Conservation (phyloP, 2,888 invertebrate species). For the Cepaea hortensis region DNA sequence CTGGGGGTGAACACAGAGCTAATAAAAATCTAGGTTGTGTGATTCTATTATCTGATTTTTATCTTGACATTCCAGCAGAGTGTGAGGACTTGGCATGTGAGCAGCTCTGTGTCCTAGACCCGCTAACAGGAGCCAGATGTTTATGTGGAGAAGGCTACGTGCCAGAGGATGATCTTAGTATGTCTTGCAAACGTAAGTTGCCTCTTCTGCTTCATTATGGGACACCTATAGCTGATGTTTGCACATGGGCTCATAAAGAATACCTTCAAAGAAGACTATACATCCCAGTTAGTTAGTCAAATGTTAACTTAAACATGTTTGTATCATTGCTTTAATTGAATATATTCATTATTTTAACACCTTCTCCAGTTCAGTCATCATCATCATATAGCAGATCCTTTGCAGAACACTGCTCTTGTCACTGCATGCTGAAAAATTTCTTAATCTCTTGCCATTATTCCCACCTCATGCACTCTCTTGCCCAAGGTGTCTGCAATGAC, state of each 20-base stretch:
- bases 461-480: no score
- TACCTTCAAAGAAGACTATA: no score
- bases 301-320: no score
- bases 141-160: constrained; percentile 85
- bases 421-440: no score
- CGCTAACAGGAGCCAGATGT: constrained; percentile 60
- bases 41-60: background rate
- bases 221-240: no score
- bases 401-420: background rate
- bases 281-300: no score
- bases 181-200: constrained; percentile 79
- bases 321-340: no score
- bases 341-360: background rate
- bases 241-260: no score
- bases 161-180: constrained; percentile 76
- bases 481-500: no score
- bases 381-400: background rate
- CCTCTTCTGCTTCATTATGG: background rate
- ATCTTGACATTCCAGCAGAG: constrained; percentile 52
- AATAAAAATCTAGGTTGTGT: background rate
- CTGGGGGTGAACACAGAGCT: no score
- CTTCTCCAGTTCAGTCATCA: background rate
- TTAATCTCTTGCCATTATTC: no score
- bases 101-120: constrained; percentile 68
- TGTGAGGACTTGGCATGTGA: constrained; percentile 65